Conservation (phyloP, 2,888 invertebrate species). For the Griposia aprilina region DNA sequence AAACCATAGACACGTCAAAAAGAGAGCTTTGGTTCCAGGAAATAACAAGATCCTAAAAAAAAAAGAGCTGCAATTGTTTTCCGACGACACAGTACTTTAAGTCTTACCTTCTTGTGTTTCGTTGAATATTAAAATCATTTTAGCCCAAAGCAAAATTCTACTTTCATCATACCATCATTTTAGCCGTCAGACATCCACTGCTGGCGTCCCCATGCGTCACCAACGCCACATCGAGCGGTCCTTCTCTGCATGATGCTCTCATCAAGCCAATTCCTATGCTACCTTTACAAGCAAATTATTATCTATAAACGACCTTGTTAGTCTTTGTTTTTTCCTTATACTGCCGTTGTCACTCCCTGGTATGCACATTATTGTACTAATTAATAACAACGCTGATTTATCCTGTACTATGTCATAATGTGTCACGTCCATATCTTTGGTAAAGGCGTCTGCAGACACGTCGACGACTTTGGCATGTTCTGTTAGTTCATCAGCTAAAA, state of each 20-base stretch:
- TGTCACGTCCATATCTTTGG: constrained; percentile 48
- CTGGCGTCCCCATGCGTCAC: neutral
- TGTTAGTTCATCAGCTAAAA: constrained; percentile 11
- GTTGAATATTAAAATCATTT: neutral
- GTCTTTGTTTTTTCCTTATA: constrained; percentile 50
- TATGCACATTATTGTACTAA: constrained; percentile 39
- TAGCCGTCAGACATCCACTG: neutral
- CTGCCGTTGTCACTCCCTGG: constrained; percentile 19
- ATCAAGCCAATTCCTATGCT: neutral
- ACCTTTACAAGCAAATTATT: neutral
- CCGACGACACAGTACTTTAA: neutral
- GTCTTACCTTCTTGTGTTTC: neutral
- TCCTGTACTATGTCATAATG: constrained; percentile 56
- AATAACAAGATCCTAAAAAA: neutral
- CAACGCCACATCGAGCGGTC: too few species aligned
- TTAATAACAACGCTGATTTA: constrained; percentile 60
- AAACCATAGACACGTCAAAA: neutral
- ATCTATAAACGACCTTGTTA: constrained; percentile 26
- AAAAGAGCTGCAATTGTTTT: neutral
- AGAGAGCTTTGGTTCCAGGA: neutral
- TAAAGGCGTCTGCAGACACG: constrained; percentile 30
- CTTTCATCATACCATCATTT: neutral
- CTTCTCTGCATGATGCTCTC: neutral
- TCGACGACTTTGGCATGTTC: neutral
- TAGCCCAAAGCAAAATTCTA: neutral